Base-by-base conservation (phyloP, 30 jellyfish, hydroid and myxozoan species). In the Mastigias papua region DNA sequence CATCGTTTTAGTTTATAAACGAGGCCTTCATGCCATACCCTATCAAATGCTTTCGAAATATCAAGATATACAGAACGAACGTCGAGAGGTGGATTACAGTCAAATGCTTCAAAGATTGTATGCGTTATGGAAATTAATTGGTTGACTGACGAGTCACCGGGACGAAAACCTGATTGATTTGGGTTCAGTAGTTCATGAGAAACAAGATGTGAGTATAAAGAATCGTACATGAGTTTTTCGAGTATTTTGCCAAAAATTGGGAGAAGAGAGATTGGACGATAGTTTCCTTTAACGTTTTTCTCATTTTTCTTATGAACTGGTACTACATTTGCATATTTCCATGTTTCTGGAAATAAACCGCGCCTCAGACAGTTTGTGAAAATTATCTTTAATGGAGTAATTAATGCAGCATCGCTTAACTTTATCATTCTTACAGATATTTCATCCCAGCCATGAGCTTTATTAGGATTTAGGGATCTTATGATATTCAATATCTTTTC, bases 381-480 rank as follows among this genome's bases (percentile, higher is more conserved):
- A 31, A 86, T 61, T 2, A 61, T 73, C 61, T 72, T 61, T n/a
- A 86, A 80, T 28, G 95, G 95, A 51, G 74, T 73, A 51, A 86
- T 68, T 69, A 86, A 37, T 30, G 89, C 71, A 58, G 67, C 89
- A 75, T 76, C 95, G 84, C 90, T 50, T 60, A 87, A 58, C 58
- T 77, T 76, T 64, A 87, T 66, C 95, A 71, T 63, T 62, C 82
- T 74, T 22, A 73, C 79, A 57, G 89, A 62, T 34, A 58, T 86
- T 65, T 87, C 90, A 54, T 87, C 96, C 90, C 86, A 66, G 34
- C 96, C 90, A 77, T 87, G 96, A 15, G 91, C 96, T n/a, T n/a
- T n/a, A n/a, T n/a, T n/a, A n/a, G n/a, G n/a, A n/a, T n/a, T n/a
- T n/a, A n/a, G n/a, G n/a, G n/a, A n/a, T n/a, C 89, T 81, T 37